phyloP scores from a whole-genome alignment of 1,140 invertebrate species.

The Mylabris phalerata region DNA sequence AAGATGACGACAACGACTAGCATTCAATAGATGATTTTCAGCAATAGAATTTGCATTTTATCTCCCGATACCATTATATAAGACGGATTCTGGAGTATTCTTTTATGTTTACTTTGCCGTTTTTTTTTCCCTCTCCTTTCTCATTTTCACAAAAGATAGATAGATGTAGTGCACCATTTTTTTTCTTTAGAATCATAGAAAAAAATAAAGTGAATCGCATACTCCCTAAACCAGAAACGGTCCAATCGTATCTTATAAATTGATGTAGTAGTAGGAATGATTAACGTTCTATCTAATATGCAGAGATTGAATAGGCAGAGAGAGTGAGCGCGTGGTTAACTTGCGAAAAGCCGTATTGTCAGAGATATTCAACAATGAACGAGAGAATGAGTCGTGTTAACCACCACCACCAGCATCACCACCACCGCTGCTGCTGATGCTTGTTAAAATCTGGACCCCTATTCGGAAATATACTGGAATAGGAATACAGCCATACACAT shows the following conservation, averaged over 20 bases:
- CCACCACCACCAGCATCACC: too few relatives aligned
- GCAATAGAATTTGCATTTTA: constrained; percentile 5
- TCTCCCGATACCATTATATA: neutral
- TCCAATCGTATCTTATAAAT: constrained; percentile 10
- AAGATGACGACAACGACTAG: constrained; percentile 6
- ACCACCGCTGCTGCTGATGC: neutral
- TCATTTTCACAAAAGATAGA: too few relatives aligned
- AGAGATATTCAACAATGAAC: constrained; percentile 10
- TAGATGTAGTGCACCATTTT: too few relatives aligned
- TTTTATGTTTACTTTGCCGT: too few relatives aligned
- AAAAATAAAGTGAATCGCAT: too few relatives aligned
- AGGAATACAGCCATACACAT: too few relatives aligned
- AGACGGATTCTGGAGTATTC: too few relatives aligned
- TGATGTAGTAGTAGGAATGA: constrained; percentile 7
- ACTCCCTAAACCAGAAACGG: too few relatives aligned
- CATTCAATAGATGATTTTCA: constrained; percentile 1
- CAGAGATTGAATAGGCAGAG: constrained; percentile 14
- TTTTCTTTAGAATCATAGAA: too few relatives aligned
- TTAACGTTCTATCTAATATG: constrained; percentile 21
- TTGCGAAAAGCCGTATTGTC: constrained; percentile 17
- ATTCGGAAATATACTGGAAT: neutral
- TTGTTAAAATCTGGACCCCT: constrained; percentile 2
- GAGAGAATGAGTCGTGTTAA: neutral
- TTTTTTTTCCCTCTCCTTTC: too few relatives aligned
- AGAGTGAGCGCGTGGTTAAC: constrained; percentile 6